Percentiles rank a stretch among this genome's conserved stretches.
phyloP scores from a whole-genome alignment of 2,797 vertebrate genomes.

The Phoebastria nigripes region DNA sequence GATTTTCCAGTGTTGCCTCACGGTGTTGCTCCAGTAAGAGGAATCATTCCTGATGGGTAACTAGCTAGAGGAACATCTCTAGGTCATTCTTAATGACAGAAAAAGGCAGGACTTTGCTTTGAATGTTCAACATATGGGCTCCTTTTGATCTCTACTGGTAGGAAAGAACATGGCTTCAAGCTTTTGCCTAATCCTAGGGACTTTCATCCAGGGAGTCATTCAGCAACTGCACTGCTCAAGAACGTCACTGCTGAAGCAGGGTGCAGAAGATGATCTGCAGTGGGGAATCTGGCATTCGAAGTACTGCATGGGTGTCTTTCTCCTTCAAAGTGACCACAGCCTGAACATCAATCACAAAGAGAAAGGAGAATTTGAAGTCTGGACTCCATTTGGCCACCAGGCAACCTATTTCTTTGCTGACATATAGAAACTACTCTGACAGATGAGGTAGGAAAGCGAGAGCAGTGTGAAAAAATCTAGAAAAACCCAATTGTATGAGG shows the following conservation, averaged over 20 bases:
- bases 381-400: not conserved
- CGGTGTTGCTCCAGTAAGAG: not conserved
- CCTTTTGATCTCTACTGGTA: not conserved
- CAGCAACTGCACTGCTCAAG: not conserved
- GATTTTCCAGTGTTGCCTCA: not conserved
- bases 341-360: not conserved
- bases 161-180: not conserved
- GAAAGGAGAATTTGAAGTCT: not conserved
- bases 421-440: not conserved
- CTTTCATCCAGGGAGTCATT: not conserved
- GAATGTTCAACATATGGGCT: not conserved
- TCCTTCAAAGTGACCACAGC: not conserved
- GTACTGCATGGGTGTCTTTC: not conserved
- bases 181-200: not conserved
- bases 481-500: not conserved
- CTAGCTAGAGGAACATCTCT: not conserved
- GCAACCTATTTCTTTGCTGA: not conserved
- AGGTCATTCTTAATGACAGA: not conserved
- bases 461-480: not conserved
- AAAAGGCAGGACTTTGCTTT: not conserved
- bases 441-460: not conserved
- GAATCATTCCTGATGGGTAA: not conserved
- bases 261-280: not conserved
- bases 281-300: not conserved
- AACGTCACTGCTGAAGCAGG: not conserved